phyloP scores from a whole-genome alignment of 2,797 vertebrate species.

The Fratercula arctica region DNA sequence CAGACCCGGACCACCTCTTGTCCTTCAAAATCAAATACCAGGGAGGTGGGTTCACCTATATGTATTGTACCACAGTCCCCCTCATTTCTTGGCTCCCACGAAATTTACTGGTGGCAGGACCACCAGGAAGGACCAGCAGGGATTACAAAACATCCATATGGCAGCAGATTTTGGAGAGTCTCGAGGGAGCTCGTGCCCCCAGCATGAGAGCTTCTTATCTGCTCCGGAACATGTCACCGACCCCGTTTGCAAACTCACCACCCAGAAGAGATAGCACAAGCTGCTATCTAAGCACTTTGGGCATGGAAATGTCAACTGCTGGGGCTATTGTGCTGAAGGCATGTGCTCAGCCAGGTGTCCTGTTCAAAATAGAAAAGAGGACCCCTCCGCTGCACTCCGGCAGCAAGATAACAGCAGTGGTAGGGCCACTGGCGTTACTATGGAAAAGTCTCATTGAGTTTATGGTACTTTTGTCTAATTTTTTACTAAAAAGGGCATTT shows the following conservation, averaged over 20 bases:
- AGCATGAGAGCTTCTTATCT: neutral
- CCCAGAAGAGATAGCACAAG: neutral
- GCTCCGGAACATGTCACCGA: fast-evolving
- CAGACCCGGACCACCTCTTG: neutral
- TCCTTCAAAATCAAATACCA: neutral
- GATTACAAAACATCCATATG: fast-evolving
- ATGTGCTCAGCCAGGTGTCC: neutral
- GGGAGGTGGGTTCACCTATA: neutral
- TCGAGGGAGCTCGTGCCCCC: fast-evolving
- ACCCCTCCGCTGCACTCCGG: fast-evolving
- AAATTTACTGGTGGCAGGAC: neutral
- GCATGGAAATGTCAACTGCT: neutral
- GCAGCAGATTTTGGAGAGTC: neutral
- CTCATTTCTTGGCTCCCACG: neutral
- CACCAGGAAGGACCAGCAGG: neutral
- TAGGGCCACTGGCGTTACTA: neutral
- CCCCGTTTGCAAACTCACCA: neutral
- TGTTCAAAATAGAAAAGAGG: neutral
- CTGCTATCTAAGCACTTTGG: neutral
- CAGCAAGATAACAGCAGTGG: neutral
- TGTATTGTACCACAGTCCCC: neutral
- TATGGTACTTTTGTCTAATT: neutral
- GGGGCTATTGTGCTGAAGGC: neutral
- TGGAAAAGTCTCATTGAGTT: neutral
- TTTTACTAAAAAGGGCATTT: neutral